Conservation (phyloP, 2,113 vertebrate species). For the Ceyx melanurus region DNA sequence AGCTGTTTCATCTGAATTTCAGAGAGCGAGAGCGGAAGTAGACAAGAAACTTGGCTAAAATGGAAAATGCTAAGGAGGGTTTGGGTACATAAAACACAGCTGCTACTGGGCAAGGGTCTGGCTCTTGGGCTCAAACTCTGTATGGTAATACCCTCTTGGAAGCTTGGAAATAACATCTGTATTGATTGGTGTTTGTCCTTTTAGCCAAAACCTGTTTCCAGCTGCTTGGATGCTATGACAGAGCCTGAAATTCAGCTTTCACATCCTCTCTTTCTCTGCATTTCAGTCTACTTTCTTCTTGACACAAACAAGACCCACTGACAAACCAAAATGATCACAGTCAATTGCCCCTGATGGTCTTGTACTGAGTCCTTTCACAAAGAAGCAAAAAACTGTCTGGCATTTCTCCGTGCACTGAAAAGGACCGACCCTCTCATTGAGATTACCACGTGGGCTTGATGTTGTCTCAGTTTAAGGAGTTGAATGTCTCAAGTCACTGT, state of each 20-base stretch:
- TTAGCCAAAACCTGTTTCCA: slow-evolving; percentile 6
- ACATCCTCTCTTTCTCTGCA: neutral
- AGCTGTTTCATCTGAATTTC: slow-evolving; percentile 61
- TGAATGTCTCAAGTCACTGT: neutral
- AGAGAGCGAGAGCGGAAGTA: neutral
- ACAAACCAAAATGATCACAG: neutral
- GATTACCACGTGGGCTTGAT: neutral
- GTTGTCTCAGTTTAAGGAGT: neutral
- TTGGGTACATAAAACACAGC: neutral
- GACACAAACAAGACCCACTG: neutral
- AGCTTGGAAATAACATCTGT: slow-evolving; percentile 38
- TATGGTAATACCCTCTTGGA: neutral
- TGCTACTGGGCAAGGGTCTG: slow-evolving; percentile 50
- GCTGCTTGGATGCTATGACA: neutral
- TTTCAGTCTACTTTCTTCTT: neutral
- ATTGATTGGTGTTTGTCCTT: slow-evolving; percentile 38
- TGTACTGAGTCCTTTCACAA: neutral
- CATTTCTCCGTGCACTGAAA: neutral
- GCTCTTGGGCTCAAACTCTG: slow-evolving; percentile 16
- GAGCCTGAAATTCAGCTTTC: neutral
- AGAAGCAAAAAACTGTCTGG: neutral
- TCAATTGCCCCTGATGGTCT: neutral
- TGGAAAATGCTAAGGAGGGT: neutral
- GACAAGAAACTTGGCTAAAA: slow-evolving; percentile 32
- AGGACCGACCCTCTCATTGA: fast-evolving